These are phyloP conservation scores for Meliscaeva auricollis DNA, from an alignment of 2,888 invertebrate genomes.

Conservation along the genomic window DNA sequence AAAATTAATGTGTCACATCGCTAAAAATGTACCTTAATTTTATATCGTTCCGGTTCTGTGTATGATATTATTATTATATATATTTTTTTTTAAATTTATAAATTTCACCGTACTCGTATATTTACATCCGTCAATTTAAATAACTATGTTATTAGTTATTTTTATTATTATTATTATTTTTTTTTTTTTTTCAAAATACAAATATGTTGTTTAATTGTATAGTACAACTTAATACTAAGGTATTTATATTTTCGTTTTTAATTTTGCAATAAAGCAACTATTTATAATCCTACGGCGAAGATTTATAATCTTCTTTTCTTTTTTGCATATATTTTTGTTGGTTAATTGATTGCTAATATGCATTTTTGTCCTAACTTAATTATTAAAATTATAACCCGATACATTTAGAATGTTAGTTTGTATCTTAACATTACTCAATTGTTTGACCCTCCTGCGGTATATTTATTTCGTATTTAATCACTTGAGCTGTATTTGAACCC, in stretches of 20 bases:
- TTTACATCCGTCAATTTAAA: constrained; percentile 69
- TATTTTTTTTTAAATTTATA: constrained; percentile 48
- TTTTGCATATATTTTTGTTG: constrained; percentile 42
- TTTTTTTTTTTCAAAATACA: constrained; percentile 48
- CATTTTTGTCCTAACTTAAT: constrained; percentile 41
- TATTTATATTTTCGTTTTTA: constrained; percentile 49
- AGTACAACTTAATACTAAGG: constrained; percentile 57
- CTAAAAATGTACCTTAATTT: constrained; percentile 71
- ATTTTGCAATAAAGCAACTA: constrained; percentile 45
- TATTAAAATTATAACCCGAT: constrained; percentile 46
- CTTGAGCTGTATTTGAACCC: constrained; percentile 81
- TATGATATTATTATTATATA: constrained; percentile 37
- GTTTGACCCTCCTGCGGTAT: constrained; percentile 84
- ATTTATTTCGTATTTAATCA: constrained; percentile 87
- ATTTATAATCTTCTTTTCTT: constrained; percentile 60
- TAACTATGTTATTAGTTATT: constrained; percentile 1
- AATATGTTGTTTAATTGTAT: constrained; percentile 50
- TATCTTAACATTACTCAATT: constrained; percentile 77
- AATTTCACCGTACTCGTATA: constrained; percentile 50
- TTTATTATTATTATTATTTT: constrained; percentile 12
- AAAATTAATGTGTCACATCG: constrained; percentile 81
- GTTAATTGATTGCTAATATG: constrained; percentile 60
- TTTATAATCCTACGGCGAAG: constrained; percentile 41
- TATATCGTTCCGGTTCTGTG: constrained; percentile 31
- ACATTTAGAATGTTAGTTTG: constrained; percentile 42